A percentile compares a stretch with the other conserved stretches of the same genome.
phyloP scores from a whole-genome alignment of 2,113 vertebrate genomes.

The Poecile atricapillus region DNA sequence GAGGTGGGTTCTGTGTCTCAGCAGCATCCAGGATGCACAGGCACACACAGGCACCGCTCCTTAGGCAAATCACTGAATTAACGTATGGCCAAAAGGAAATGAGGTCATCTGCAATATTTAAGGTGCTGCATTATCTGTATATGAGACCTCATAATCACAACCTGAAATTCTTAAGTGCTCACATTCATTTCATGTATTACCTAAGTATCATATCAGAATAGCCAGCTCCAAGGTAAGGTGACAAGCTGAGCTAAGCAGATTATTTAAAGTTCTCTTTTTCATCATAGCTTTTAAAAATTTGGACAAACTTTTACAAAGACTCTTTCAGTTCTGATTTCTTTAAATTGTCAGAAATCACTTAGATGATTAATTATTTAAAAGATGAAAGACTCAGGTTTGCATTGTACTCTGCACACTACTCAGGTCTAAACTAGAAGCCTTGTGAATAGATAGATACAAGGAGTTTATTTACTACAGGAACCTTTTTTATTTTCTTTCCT shows the following conservation, averaged over 20 bases:
- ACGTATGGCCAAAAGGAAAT: neutral
- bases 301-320: neutral
- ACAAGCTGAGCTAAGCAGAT: neutral
- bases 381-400: neutral
- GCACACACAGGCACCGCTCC: neutral
- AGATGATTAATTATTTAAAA: neutral
- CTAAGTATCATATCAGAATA: neutral
- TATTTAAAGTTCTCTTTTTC: neutral
- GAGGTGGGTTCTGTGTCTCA: neutral
- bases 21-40: neutral
- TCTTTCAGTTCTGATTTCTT: neutral
- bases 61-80: neutral
- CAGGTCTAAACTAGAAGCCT: neutral
- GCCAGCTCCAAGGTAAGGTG: neutral
- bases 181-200: neutral
- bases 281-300: neutral
- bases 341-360: neutral
- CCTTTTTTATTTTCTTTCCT: neutral
- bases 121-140: neutral
- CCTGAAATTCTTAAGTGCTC: neutral
- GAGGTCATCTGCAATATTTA: neutral
- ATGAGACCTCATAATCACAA: neutral
- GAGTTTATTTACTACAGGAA: neutral
- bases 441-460: neutral
- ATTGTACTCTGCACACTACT: neutral